phyloP scores from a whole-genome alignment of 2,888 invertebrate species.

The Deilephila porcellus region DNA sequence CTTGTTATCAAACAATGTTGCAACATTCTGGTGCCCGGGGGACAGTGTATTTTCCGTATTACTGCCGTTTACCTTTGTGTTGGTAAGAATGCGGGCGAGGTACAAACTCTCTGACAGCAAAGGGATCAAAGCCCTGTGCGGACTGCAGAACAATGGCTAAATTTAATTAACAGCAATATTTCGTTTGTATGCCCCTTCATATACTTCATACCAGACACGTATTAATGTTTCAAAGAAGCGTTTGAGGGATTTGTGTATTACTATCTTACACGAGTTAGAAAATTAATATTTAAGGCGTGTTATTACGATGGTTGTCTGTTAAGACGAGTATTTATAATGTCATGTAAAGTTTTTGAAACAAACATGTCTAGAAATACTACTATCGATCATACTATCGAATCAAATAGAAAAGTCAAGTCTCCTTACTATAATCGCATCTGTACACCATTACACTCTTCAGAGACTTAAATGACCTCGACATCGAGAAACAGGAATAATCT shows the following conservation, averaged over 20 bases:
- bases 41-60: slow-evolving; percentile 13
- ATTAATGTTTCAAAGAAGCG: background rate
- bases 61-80: slow-evolving; percentile 10
- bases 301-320: too few species aligned
- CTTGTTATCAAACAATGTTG: background rate
- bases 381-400: too few species aligned
- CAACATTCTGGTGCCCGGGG: background rate
- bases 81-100: slow-evolving; percentile 13
- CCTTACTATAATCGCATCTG: too few species aligned
- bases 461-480: too few species aligned
- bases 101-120: slow-evolving; percentile 13
- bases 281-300: too few species aligned
- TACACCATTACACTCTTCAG: too few species aligned
- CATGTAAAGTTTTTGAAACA: too few species aligned
- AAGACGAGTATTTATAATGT: too few species aligned
- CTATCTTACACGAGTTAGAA: too few species aligned
- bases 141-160: slow-evolving; percentile 2
- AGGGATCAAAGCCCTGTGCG: slow-evolving; percentile 11
- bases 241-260: background rate
- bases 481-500: too few species aligned
- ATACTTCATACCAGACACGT: background rate
- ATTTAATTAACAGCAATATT: slow-evolving; percentile 26
- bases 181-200: background rate
- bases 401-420: too few species aligned
- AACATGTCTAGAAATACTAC: too few species aligned